Conservation (phyloP, 2,797 vertebrate genomes). For the Aeoliscus strigatus region DNA sequence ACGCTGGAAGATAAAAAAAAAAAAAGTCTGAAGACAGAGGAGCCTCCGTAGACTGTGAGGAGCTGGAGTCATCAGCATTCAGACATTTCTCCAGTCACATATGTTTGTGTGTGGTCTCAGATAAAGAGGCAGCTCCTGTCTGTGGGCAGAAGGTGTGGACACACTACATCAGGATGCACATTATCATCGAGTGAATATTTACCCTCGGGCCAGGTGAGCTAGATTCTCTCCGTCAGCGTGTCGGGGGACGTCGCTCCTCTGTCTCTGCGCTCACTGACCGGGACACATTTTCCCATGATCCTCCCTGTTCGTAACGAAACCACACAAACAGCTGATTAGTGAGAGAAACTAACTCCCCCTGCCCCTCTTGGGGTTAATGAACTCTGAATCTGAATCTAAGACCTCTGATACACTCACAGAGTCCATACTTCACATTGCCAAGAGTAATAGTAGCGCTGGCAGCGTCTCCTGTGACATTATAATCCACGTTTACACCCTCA, state of each 20-base stretch:
- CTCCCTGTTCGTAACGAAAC: too few species aligned
- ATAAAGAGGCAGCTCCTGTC: constrained; percentile 64
- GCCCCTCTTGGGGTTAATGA: too few species aligned
- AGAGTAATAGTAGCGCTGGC: constrained; percentile 55
- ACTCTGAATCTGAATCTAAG: too few species aligned
- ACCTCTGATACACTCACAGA: constrained; percentile 32
- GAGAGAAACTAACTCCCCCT: too few species aligned
- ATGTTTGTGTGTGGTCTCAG: constrained; percentile 43
- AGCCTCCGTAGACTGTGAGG: too few species aligned
- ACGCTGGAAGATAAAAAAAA: constrained; percentile 7
- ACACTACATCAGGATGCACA: constrained; percentile 54
- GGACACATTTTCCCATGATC: too few species aligned
- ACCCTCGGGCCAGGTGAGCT: constrained; percentile 47
- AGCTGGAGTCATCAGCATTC: too few species aligned
- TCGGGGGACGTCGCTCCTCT: too few species aligned
- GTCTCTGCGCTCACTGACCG: too few species aligned
- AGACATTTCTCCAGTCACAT: too few species aligned
- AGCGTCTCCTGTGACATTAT: constrained; percentile 43
- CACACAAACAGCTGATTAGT: neutral
- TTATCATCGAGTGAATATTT: constrained; percentile 55
- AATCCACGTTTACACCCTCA: constrained; percentile 60
- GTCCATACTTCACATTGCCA: constrained; percentile 34
- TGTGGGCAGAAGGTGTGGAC: constrained; percentile 64
- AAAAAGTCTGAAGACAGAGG: constrained; percentile 1
- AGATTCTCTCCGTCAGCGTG: constrained; percentile 43